These are phyloP conservation scores for Engystomops pustulosus DNA, from an alignment of 2,113 vertebrate species.

Conservation along the genomic window DNA sequence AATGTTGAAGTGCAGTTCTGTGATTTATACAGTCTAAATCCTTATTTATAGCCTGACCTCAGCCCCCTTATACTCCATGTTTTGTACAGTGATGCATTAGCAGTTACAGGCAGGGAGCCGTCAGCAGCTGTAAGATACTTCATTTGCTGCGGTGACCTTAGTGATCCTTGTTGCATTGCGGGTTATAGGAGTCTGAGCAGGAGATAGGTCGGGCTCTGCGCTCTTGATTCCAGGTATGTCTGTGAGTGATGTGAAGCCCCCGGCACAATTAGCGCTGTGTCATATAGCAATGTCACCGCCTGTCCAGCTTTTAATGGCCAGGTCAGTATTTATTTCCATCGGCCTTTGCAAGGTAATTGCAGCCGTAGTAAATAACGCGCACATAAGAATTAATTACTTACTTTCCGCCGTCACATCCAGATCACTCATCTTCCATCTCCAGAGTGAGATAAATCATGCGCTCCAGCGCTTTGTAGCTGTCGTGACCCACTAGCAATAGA, in stretches of 20 bases:
- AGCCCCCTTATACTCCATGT: no score
- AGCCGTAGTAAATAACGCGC: conserved; percentile 43
- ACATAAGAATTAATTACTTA: conserved; percentile 44
- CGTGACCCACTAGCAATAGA: conserved; percentile 16
- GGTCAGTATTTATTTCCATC: conserved; percentile 51
- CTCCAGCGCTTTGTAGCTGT: not conserved
- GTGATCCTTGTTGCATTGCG: not conserved
- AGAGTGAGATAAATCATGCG: conserved; percentile 30
- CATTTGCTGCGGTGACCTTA: no score
- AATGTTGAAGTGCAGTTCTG: no score
- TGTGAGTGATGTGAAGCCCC: conserved; percentile 10
- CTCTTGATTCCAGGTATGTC: conserved; percentile 1
- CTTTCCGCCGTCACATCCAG: conserved; percentile 37
- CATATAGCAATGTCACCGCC: conserved; percentile 21
- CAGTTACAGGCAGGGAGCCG: no score
- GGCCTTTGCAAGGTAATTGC: conserved; percentile 40
- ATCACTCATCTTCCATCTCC: conserved; percentile 39
- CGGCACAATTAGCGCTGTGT: conserved; percentile 16
- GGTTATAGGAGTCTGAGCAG: not conserved
- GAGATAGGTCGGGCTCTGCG: no score
- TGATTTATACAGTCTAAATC: no score
- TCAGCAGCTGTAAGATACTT: no score
- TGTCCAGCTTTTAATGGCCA: conserved; percentile 42
- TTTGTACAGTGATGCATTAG: no score
- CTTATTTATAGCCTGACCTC: no score